Percentiles rank a stretch among this genome's conserved stretches.
These are phyloP conservation scores for Acleris holmiana DNA, from an alignment of 2,888 invertebrate species.

Conservation along the genomic window DNA sequence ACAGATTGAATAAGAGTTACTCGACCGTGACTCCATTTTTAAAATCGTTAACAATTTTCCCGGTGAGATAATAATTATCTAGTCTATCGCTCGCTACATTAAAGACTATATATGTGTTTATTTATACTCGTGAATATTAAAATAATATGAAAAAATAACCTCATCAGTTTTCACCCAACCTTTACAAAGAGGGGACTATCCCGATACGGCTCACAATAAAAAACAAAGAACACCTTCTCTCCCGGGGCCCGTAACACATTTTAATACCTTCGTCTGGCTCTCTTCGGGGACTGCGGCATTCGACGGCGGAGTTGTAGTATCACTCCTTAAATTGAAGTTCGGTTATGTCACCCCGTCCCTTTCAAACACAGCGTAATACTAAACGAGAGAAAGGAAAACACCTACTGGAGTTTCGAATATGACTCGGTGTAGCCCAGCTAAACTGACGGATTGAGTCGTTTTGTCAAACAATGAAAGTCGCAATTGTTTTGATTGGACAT, in stretches of 20 bases:
- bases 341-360: too few species aligned
- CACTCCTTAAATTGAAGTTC: too few species aligned
- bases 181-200: conserved; percentile 6
- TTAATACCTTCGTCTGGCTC: background rate
- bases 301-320: background rate
- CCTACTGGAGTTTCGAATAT: too few species aligned
- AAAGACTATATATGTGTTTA: too few species aligned
- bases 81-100: too few species aligned
- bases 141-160: background rate
- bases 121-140: too few species aligned
- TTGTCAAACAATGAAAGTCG: conserved; percentile 14
- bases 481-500: conserved; percentile 18
- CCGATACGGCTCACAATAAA: conserved; percentile 12
- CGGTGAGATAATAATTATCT: too few species aligned
- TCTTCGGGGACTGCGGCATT: background rate
- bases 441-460: conserved; percentile 20
- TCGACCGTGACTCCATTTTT: too few species aligned
- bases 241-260: background rate
- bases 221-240: conserved; percentile 8
- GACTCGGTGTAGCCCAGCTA: background rate
- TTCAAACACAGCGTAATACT: too few species aligned
- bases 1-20: too few species aligned
- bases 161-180: conserved; percentile 16
- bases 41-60: too few species aligned
- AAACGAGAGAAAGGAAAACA: too few species aligned